Evolutionary conservation across 2,797 vertebrate species (phyloP).

Genomic region (Cyprinella venusta): DNA sequence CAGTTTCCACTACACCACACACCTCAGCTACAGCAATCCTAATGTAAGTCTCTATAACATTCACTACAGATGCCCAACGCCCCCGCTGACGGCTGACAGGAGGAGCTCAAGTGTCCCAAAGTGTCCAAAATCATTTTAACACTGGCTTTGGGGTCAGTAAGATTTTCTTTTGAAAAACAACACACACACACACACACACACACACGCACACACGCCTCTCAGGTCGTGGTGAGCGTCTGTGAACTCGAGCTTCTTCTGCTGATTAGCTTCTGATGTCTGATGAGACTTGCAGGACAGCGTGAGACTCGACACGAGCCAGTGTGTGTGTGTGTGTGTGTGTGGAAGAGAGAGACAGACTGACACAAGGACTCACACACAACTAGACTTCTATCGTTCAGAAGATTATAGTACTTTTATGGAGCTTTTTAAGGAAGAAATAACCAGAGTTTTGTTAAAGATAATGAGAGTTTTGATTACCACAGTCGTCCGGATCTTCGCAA

Average conservation of each 20-base stretch:
- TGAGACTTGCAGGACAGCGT: conserved; percentile 72
- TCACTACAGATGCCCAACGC: no score
- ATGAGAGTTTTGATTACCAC: neutral
- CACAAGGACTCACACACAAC: neutral
- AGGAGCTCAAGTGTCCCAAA: no score
- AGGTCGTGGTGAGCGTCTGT: neutral
- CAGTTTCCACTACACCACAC: no score
- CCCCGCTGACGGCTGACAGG: no score
- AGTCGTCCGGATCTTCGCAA: neutral
- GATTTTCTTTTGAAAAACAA: neutral
- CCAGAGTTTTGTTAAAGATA: neutral
- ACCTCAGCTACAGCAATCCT: neutral
- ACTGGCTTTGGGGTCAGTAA: neutral
- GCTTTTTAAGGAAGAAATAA: neutral
- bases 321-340: no score
- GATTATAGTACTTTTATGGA: neutral
- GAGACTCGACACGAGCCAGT: neutral
- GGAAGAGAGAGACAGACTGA: no score
- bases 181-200: no score
- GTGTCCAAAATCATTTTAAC: neutral
- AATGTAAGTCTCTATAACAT: no score
- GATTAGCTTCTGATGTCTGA: conserved; percentile 77
- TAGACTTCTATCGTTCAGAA: neutral
- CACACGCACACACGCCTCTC: neutral
- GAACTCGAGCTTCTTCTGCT: conserved; percentile 76